A percentile compares a stretch with the other conserved stretches of the same genome.
phyloP scores from a whole-genome alignment of 2,113 vertebrate genomes.

The Xenopus borealis region DNA sequence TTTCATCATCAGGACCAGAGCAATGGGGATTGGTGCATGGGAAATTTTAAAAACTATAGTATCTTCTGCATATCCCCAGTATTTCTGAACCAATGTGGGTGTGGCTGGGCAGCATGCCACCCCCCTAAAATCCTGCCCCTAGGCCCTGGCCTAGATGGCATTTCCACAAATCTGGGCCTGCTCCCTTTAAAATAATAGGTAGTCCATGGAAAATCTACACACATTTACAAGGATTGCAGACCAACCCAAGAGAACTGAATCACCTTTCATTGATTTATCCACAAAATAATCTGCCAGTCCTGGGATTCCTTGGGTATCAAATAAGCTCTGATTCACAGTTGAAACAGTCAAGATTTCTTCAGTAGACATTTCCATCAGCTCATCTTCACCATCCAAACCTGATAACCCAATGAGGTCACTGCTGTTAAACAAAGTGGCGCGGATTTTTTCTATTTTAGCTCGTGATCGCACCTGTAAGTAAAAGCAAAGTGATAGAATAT shows the following conservation, averaged over 20 bases:
- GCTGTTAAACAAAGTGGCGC: conserved; percentile 95
- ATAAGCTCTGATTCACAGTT: conserved; percentile 94
- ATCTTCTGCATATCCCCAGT: too few relatives aligned
- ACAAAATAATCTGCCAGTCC: conserved; percentile 92
- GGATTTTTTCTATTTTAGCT: conserved; percentile 95
- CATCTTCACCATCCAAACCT: conserved; percentile 93
- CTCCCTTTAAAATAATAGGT: too few relatives aligned
- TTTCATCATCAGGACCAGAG: too few relatives aligned
- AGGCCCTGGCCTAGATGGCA: too few relatives aligned
- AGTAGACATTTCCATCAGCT: conserved; percentile 94
- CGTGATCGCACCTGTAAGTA: conserved; percentile 83
- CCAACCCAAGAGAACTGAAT: background rate
- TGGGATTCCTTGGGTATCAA: conserved; percentile 95
- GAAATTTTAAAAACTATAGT: too few relatives aligned
- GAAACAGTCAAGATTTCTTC: conserved; percentile 96
- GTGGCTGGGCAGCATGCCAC: too few relatives aligned
- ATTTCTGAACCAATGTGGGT: too few relatives aligned
- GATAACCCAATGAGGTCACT: conserved; percentile 95
- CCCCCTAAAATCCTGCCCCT: too few relatives aligned
- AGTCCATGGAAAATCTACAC: too few relatives aligned
- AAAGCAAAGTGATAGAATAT: conserved; percentile 25
- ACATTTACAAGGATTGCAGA: background rate
- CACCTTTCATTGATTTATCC: conserved; percentile 80
- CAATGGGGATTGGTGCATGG: too few relatives aligned
- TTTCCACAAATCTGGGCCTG: too few relatives aligned